phyloP scores from a whole-genome alignment of 1,140 invertebrate genomes.

The Halesus radiatus region DNA sequence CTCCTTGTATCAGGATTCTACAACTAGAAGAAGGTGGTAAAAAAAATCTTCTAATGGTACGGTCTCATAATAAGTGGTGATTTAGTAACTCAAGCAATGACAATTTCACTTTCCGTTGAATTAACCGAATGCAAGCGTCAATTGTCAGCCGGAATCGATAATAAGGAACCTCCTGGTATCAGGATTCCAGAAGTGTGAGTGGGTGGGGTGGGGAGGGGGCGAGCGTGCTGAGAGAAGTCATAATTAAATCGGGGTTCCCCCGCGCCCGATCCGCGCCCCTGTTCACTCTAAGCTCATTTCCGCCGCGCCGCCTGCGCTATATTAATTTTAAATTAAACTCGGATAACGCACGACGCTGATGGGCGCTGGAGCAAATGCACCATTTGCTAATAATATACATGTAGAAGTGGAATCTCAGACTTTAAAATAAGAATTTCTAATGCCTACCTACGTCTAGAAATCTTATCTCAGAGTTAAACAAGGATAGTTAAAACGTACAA shows the following conservation, averaged over 20 bases:
- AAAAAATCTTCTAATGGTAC: too few species aligned
- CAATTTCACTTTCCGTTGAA: slow-evolving; percentile 12
- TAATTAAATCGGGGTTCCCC: slow-evolving; percentile 59
- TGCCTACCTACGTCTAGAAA: neutral
- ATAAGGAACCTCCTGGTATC: neutral
- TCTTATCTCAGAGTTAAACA: neutral
- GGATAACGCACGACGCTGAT: slow-evolving; percentile 65
- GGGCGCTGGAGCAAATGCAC: slow-evolving; percentile 40
- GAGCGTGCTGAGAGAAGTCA: slow-evolving; percentile 53
- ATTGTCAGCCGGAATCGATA: neutral
- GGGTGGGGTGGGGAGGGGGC: neutral
- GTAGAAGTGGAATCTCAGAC: neutral
- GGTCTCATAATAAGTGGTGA: too few species aligned
- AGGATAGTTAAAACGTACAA: too few species aligned
- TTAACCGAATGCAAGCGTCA: slow-evolving; percentile 5
- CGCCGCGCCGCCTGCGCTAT: slow-evolving; percentile 67
- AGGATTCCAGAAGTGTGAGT: slow-evolving; percentile 39
- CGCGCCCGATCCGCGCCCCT: slow-evolving; percentile 33
- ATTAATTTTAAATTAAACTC: slow-evolving; percentile 71
- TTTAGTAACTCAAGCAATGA: too few species aligned
- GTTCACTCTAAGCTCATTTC: slow-evolving; percentile 65
- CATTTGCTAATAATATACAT: slow-evolving; percentile 5
- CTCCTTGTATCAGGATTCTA: too few species aligned
- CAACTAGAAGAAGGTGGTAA: too few species aligned
- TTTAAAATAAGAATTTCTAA: neutral